Evolutionary conservation across 2,888 invertebrate genomes (phyloP).

Genomic region (Dastarcus helophoroides): DNA sequence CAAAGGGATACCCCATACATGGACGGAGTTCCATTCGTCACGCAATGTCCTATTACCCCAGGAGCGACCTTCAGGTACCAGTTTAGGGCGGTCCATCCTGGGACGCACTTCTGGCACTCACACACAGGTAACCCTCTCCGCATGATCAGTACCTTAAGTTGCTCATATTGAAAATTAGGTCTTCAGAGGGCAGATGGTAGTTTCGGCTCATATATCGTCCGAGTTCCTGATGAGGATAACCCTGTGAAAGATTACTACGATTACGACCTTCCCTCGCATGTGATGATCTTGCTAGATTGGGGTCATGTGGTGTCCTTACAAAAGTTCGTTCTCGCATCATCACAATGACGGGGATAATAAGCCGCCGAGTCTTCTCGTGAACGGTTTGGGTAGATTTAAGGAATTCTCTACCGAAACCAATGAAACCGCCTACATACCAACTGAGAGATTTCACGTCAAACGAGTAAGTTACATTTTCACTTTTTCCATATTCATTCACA

Average conservation of each 20-base stretch:
- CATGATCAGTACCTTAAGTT: no score
- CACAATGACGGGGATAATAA: slow-evolving; percentile 75
- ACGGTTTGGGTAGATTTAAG: slow-evolving; percentile 61
- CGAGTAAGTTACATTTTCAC: slow-evolving; percentile 45
- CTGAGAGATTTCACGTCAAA: slow-evolving; percentile 53
- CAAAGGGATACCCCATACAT: slow-evolving; percentile 68
- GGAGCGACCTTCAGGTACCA: slow-evolving; percentile 64
- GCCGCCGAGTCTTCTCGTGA: slow-evolving; percentile 68
- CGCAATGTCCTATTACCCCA: slow-evolving; percentile 74
- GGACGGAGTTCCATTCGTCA: slow-evolving; percentile 80
- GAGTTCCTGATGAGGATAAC: slow-evolving; percentile 51
- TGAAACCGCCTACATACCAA: slow-evolving; percentile 42
- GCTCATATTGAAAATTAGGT: no score
- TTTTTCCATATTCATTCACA: no score
- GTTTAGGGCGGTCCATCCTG: slow-evolving; percentile 59
- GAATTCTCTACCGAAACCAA: slow-evolving; percentile 29
- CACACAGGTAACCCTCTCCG: slow-evolving; percentile 54
- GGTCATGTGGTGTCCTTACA: slow-evolving; percentile 56
- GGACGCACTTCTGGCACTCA: slow-evolving; percentile 81
- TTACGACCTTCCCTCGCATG: slow-evolving; percentile 64
- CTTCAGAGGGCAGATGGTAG: slow-evolving; percentile 81
- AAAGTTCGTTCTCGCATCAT: slow-evolving; percentile 75
- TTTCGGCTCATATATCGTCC: slow-evolving; percentile 67
- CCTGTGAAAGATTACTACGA: slow-evolving; percentile 62
- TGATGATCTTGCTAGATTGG: slow-evolving; percentile 74